phyloP scores from a whole-genome alignment of 2,113 vertebrate species.

The Vireo altiloquus region DNA sequence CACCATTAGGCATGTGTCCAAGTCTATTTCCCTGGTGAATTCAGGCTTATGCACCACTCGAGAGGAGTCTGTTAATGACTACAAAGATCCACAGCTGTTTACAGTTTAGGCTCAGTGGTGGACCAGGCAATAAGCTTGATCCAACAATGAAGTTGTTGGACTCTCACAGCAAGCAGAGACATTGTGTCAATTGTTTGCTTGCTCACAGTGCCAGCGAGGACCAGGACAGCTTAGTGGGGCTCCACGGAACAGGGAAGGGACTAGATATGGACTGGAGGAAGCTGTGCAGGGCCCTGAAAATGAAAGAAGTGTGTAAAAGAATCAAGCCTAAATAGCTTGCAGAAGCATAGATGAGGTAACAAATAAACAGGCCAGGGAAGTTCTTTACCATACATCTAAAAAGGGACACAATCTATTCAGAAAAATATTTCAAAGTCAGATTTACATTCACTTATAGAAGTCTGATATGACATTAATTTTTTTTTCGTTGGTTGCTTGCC shows the following conservation, averaged over 20 bases:
- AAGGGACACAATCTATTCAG: not conserved
- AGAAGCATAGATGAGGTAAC: not conserved
- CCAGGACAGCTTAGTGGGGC: not conserved
- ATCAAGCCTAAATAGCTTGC: not conserved
- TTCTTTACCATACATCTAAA: not conserved
- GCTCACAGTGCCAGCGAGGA: not conserved
- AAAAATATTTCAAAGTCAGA: not conserved
- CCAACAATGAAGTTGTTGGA: constrained; percentile 59
- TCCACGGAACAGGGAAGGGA: not conserved
- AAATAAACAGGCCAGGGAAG: not conserved
- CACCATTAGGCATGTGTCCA: constrained; percentile 63
- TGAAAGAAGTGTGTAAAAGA: not conserved
- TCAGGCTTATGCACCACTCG: constrained; percentile 53
- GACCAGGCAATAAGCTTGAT: constrained; percentile 64
- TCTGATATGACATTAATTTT: not conserved
- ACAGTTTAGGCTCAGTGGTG: constrained; percentile 61
- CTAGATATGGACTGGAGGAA: not conserved
- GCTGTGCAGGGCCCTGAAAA: not conserved
- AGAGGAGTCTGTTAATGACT: constrained; percentile 68
- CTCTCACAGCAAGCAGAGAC: constrained; percentile 49
- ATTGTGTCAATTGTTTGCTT: constrained; percentile 49
- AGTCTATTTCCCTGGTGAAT: constrained; percentile 53
- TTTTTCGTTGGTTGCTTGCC: not conserved
- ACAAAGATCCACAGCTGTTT: constrained; percentile 69
- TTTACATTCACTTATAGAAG: not conserved